These are phyloP conservation scores for Tautogolabrus adspersus DNA, from an alignment of 2,113 vertebrate species.

Conservation along the genomic window DNA sequence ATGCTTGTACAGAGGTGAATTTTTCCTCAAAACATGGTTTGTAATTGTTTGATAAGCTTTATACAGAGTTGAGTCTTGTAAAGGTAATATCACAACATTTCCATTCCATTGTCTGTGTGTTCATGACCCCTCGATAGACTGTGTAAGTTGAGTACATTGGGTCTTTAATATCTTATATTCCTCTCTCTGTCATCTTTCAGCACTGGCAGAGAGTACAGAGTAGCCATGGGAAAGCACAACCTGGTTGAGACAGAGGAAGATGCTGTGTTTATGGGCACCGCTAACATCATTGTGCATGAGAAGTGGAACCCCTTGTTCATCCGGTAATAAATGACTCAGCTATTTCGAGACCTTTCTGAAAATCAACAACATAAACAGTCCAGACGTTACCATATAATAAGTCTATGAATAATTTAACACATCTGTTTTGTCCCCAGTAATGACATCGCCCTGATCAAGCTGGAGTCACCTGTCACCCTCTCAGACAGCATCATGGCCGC, in stretches of 20 bases:
- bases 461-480: constrained; percentile 77
- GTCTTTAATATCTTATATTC: not conserved
- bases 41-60: no score
- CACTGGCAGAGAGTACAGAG: constrained; percentile 78
- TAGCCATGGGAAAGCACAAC: constrained; percentile 86
- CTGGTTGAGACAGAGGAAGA: constrained; percentile 76
- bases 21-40: not conserved
- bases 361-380: not conserved
- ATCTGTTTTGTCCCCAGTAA: constrained; percentile 76
- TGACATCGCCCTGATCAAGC: constrained; percentile 92
- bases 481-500: constrained; percentile 82
- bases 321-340: constrained; percentile 58
- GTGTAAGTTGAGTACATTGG: no score
- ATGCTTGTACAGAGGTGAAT: not conserved
- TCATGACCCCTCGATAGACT: no score
- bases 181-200: constrained; percentile 45
- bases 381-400: no score
- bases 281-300: constrained; percentile 83
- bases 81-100: no score
- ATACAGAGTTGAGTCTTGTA: no score
- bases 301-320: constrained; percentile 83
- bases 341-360: not conserved
- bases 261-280: constrained; percentile 66
- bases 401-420: not conserved
- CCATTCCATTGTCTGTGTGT: no score